Evolutionary conservation across 2,113 vertebrate species (phyloP).

Genomic region (Halcyon malimbica): DNA sequence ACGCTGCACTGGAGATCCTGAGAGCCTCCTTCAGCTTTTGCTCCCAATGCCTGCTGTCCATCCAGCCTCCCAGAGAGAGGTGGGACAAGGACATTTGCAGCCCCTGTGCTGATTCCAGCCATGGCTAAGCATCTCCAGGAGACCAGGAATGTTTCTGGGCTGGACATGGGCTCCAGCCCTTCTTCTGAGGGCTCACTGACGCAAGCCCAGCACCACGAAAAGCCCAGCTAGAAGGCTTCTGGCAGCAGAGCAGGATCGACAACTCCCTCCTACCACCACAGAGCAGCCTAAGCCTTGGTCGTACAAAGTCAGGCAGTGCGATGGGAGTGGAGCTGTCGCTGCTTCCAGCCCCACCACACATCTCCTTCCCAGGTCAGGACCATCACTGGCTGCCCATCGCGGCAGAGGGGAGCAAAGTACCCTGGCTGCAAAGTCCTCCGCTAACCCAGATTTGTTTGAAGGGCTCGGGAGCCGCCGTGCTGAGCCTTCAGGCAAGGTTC

Average conservation of each 20-base stretch:
- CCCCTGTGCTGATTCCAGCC: rapidly evolving
- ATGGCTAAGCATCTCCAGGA: not conserved
- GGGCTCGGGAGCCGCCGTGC: not conserved
- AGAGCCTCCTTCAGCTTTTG: not conserved
- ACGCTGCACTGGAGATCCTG: rapidly evolving
- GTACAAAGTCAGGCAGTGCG: rapidly evolving
- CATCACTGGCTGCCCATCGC: not conserved
- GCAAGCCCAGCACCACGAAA: not conserved
- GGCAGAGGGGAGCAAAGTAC: not conserved
- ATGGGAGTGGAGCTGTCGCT: not conserved
- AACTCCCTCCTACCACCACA: not conserved
- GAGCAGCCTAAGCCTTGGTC: rapidly evolving
- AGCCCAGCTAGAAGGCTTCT: not conserved
- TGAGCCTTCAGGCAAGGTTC: constrained; percentile 48
- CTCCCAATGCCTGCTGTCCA: not conserved
- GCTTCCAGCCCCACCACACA: rapidly evolving
- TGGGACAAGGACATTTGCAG: not conserved
- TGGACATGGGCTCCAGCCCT: not conserved
- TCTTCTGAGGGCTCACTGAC: rapidly evolving
- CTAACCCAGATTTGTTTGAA: constrained; percentile 59
- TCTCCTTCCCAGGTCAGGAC: not conserved
- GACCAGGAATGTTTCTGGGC: not conserved
- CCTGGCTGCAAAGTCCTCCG: not conserved
- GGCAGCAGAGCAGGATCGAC: rapidly evolving
- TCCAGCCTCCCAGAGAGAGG: not conserved